Base-by-base conservation (phyloP, 1,140 invertebrate genomes). In the Drosophila insularis region DNA sequence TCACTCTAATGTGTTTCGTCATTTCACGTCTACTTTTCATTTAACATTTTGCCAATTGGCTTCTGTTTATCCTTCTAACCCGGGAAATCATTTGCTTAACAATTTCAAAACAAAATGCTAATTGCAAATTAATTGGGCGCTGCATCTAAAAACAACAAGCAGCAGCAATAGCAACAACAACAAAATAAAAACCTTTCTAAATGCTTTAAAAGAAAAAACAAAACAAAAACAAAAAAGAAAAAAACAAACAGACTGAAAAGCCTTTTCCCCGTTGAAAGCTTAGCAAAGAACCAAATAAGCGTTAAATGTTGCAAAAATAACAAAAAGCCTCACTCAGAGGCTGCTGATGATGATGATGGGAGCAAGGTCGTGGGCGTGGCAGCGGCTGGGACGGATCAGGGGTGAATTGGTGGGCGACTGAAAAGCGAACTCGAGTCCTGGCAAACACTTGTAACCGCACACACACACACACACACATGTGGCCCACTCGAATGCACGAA, bases 281-380 rank as follows among this genome's bases (percentile, higher is more conserved):
- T 87, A 77, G 82, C 84, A 74, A 73, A 77, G 84, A 78, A 58
- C 79, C 82, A 87, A 87, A 87, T 89, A 89, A 80, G 84, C 82
- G 84, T 87, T 89, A 82, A 87, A 87, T 87, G 82, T 89, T 89
- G 82, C 84, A 87, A 87, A 87, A 87, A 89, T 89, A 87, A 87
- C 82, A 87, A 74, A 78, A 73, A 77, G 46, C 43, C 59, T 58
- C 17, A 50, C 37, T 50, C 13, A 14, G 27, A 66, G 58, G 53
- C 64, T 43, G 39, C 50, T 40, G 32, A 59, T 37, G 27, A 7
- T 43, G 39, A 58, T 40, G 32, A 59, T 37, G 27, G 1, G 23
- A 7, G 10, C 0, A 37, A 43, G 35, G 55, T 55, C 37, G 55
- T 58, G 63, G 43, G 27, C 27, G 27, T 27, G 4, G 27, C 27